Base-by-base conservation (phyloP, 2,113 vertebrate genomes). In the Antechinus flavipes region DNA sequence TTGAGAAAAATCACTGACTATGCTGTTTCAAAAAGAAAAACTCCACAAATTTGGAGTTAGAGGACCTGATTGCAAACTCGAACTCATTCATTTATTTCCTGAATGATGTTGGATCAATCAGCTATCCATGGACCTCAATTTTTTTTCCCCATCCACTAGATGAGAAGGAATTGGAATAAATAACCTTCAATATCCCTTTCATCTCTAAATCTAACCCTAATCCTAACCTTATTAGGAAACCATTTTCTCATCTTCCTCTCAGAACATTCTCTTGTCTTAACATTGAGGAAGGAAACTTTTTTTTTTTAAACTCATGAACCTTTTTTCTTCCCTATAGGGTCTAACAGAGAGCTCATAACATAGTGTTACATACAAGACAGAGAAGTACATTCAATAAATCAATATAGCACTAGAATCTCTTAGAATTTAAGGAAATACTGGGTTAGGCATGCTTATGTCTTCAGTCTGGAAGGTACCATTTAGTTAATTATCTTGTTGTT, bases 211-310 rank as follows among this genome's bases (percentile, higher is more conserved):
- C 68, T 84, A 42, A 11, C 50, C 50, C 50, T 52, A 52, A 11
- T 52, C 10, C 50, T 52, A 52, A 52, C 9, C n/a, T 7, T 84
- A 96, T 96, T 93, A 94, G 94, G 35, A 54, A 84, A 76, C 23
- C 5, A 91, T 84, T 93, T 96, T 94, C 94, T 95, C 95, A 35
- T 94, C 30, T 91, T 89, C 96, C 91, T 93, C 95, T 94, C 92
- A 89, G 93, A 84, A 92, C 89, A 96, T 96, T 96, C 96, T 93
- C 68, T 97, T n/a, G 14, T 61, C 53, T 95, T 98, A 94, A 84
- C 50, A 93, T 92, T 96, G 90, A 94, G 90, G 93, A 96, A 97
- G 94, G 96, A 93, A 54, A 9, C 11, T 42, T 42, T 42, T 42
- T 42, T 42, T 42, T 42, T 42, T 42, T 42, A 42, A 42, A 42